These are phyloP conservation scores for Taurulus bubalis DNA, from an alignment of 2,113 vertebrate species.

Conservation along the genomic window DNA sequence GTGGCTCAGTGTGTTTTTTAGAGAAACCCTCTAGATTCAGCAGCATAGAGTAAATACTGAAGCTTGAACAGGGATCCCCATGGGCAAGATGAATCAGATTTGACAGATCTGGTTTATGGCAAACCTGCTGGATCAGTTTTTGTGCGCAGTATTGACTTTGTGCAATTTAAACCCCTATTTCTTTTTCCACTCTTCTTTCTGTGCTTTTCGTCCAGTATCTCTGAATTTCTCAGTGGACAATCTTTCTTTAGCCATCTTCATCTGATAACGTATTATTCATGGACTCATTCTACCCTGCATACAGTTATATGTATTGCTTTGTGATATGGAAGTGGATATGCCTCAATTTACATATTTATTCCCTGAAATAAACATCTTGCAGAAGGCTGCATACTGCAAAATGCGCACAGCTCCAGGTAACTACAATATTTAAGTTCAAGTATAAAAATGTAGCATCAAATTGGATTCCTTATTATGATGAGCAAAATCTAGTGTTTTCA, in stretches of 20 bases:
- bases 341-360: conserved; percentile 18
- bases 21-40: conserved; percentile 18
- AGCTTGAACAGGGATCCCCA: conserved; percentile 16
- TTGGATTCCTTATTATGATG: background rate
- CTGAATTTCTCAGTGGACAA: background rate
- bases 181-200: background rate
- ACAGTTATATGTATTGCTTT: background rate
- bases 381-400: background rate
- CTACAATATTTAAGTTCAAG: background rate
- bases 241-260: background rate
- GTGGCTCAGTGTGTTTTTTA: conserved; percentile 4
- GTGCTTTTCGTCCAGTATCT: background rate
- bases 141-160: background rate
- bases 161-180: background rate
- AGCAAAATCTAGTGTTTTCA: background rate
- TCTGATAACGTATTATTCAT: conserved; percentile 11
- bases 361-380: conserved; percentile 4
- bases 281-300: background rate
- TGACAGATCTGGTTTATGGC: conserved; percentile 21
- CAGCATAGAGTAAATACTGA: conserved; percentile 34
- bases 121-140: conserved; percentile 13
- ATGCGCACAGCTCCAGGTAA: background rate
- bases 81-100: conserved; percentile 29
- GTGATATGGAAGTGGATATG: background rate
- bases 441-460: background rate